These are phyloP conservation scores for Machimus atricapillus DNA, from an alignment of 2,888 invertebrate genomes.

Conservation along the genomic window DNA sequence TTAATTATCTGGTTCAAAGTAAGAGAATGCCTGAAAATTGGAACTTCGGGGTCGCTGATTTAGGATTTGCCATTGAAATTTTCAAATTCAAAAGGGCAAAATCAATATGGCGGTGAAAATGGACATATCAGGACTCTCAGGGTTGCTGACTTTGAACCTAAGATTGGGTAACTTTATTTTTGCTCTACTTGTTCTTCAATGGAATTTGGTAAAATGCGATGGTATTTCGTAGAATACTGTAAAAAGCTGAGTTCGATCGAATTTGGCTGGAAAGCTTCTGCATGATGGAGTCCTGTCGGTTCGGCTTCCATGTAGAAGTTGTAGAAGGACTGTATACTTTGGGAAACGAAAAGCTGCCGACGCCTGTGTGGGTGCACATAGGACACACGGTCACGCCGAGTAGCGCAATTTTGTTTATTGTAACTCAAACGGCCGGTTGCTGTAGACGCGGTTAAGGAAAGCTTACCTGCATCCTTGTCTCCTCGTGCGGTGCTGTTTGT, in stretches of 20 bases:
- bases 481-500: constrained; percentile 37
- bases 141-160: too few relatives aligned
- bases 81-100: too few relatives aligned
- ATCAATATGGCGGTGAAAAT: too few relatives aligned
- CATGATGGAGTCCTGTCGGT: neutral
- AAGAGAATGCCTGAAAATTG: too few relatives aligned
- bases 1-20: too few relatives aligned
- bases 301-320: neutral
- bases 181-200: neutral
- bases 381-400: constrained; percentile 2
- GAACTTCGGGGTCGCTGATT: too few relatives aligned
- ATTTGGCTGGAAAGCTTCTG: neutral
- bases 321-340: neutral
- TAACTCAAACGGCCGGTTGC: constrained; percentile 36
- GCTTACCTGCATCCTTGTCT: constrained; percentile 32
- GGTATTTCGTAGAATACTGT: constrained; percentile 4
- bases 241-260: constrained; percentile 19
- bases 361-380: neutral
- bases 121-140: too few relatives aligned
- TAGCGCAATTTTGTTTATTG: constrained; percentile 42
- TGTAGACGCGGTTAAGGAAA: constrained; percentile 36
- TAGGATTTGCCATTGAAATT: too few relatives aligned
- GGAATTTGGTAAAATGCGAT: neutral
- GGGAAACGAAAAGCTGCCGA: neutral
- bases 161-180: neutral